Evolutionary conservation across 2,113 vertebrate species (phyloP), one percentile per base, ranked within the genome.

Genomic region (Ariopsis seemanni): DNA sequence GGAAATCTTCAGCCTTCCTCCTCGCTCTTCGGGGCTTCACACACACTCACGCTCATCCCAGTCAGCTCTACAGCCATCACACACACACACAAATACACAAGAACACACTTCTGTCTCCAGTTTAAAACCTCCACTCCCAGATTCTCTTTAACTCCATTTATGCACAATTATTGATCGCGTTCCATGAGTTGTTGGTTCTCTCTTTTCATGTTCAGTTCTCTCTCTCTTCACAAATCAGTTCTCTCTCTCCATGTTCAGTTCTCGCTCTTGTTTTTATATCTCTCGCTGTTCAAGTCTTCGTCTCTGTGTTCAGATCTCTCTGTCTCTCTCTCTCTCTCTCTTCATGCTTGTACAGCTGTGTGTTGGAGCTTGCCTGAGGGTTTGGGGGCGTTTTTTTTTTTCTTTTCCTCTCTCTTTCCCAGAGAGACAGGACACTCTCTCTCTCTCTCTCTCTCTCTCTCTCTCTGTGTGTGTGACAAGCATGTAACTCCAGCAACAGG

Each of bases 1-100:
- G 74, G 88, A 89, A 91, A 91, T 90, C 91, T 87, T 97, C 96
- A 99, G 94, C 98, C 97, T 81, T 97, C 97, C 93, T 98, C 97
- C 92, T 99, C 97, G 82, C 95, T 96, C 93, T 97, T 94, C 84
- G 95, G 96, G 85, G 94, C 93, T 85, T 95, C 87, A 85, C 95
- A 94, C 90, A 94, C 91, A 86, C 92, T 87, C 84, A 95, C 90
- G 91, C 91, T 91, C 91, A 94, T 95, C 94, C 93, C 92, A n/a
- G 85, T 30, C 84, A 91, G 75, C 88, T 90, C 91, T 74, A 89
- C 94, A 94, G 95, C 96, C 98, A 99, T 99, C 95, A 96, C 94
- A 92, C 90, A 96, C 94, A 92, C 90, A 89, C 78, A 87, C 88
- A 58, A 53, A 69, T 86, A 71, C n/a, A 58, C 71, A 81, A 17